Percentiles rank a stretch among this genome's conserved stretches.
These are phyloP conservation scores for Cotesia typhae DNA, from an alignment of 1,140 invertebrate species.

Conservation along the genomic window DNA sequence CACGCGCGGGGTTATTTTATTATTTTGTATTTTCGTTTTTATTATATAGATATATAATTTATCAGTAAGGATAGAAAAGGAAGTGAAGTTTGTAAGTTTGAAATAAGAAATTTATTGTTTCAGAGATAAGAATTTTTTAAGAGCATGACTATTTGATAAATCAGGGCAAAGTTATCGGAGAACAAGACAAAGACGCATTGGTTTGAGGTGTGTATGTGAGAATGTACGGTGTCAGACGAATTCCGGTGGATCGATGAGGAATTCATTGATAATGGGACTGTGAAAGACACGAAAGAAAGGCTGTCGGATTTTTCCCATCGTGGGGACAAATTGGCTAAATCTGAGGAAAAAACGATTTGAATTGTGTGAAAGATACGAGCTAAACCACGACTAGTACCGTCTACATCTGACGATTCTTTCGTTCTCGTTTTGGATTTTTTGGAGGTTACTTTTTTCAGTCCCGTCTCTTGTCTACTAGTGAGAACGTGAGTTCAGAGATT, in stretches of 20 bases:
- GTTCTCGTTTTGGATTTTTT: not conserved
- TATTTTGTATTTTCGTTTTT: too few species aligned
- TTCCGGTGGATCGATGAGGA: not conserved
- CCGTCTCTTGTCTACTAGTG: slow-evolving; percentile 1
- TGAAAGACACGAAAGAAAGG: slow-evolving; percentile 6
- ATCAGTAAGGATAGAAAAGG: not conserved
- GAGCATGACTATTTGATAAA: slow-evolving; percentile 1
- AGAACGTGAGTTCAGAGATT: slow-evolving; percentile 7
- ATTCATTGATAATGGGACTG: slow-evolving; percentile 3
- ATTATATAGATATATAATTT: too few species aligned
- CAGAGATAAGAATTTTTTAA: not conserved
- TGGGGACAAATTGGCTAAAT: slow-evolving; percentile 48
- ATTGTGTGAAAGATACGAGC: slow-evolving; percentile 13
- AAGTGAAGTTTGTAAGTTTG: not conserved
- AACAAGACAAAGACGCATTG: too few species aligned
- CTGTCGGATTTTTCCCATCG: not conserved
- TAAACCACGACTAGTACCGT: slow-evolving; percentile 18
- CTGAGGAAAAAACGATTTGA: slow-evolving; percentile 45
- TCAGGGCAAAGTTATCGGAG: not conserved
- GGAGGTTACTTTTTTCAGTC: not conserved
- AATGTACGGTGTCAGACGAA: not conserved
- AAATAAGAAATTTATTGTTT: slow-evolving; percentile 4
- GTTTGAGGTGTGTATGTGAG: not conserved
- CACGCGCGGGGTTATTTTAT: too few species aligned
- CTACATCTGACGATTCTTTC: slow-evolving; percentile 11